A percentile compares a stretch with the other conserved stretches of the same genome.
These are phyloP conservation scores for Ardeotis arabs DNA, from an alignment of 2,113 vertebrate species.

Conservation along the genomic window DNA sequence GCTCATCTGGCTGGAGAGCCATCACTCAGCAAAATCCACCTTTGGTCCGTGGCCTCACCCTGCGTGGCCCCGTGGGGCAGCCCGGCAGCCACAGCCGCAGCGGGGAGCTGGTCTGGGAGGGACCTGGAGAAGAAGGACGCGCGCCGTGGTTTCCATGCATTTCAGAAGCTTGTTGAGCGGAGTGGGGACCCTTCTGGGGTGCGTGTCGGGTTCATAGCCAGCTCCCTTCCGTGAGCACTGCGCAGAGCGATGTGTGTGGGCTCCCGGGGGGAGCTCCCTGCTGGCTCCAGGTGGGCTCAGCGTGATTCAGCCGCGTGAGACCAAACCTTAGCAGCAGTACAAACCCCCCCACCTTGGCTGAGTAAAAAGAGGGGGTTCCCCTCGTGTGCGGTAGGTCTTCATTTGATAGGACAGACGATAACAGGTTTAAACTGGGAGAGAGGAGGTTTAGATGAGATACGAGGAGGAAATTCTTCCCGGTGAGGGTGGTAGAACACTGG, in stretches of 20 bases:
- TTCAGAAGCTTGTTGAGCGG: neutral
- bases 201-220: neutral
- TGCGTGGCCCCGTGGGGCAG: too few species aligned
- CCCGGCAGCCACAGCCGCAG: neutral
- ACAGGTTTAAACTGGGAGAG: neutral
- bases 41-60: neutral
- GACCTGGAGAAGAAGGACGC: rapidly evolving
- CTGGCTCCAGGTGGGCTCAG: neutral
- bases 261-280: neutral
- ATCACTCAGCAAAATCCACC: neutral
- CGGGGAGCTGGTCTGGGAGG: neutral
- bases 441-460: neutral
- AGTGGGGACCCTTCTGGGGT: too few species aligned
- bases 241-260: neutral
- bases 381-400: too few species aligned
- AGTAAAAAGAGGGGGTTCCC: neutral
- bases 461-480: rapidly evolving
- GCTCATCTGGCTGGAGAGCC: neutral
- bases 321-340: neutral
- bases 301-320: neutral
- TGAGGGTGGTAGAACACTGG: neutral
- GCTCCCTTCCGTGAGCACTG: rapidly evolving
- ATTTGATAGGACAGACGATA: neutral
- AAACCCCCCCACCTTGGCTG: neutral
- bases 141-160: rapidly evolving